Percentiles rank a stretch among this genome's conserved stretches.
phyloP scores from a whole-genome alignment of 2,888 invertebrate genomes.

The Cynaeus angustus region DNA sequence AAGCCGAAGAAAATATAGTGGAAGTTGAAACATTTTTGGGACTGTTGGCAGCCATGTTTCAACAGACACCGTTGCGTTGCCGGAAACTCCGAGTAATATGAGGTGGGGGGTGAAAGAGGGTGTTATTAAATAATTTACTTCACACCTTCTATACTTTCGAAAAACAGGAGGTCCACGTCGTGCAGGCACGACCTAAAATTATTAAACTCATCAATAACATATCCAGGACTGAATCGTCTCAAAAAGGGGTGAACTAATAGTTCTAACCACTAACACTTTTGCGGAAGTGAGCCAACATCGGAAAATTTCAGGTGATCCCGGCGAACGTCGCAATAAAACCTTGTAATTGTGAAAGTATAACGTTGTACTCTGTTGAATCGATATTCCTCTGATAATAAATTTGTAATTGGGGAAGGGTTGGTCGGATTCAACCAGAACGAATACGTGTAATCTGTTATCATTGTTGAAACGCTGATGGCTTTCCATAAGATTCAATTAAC shows the following conservation, averaged over 20 bases:
- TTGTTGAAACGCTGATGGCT: neutral
- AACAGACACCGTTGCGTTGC: no score
- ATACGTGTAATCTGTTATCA: slow-evolving; percentile 7
- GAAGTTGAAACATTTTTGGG: no score
- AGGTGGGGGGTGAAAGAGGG: slow-evolving; percentile 16
- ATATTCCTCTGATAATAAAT: slow-evolving; percentile 7
- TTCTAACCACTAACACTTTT: slow-evolving; percentile 9
- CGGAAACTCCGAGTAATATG: no score
- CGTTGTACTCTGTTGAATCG: slow-evolving; percentile 4
- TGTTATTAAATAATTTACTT: slow-evolving; percentile 16
- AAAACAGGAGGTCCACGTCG: slow-evolving; percentile 26
- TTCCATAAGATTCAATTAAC: slow-evolving; percentile 2
- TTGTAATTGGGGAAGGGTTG: slow-evolving; percentile 9
- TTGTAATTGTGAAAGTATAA: neutral
- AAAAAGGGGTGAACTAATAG: neutral
- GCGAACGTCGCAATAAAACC: no score
- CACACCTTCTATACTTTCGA: slow-evolving; percentile 40
- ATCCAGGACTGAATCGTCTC: neutral
- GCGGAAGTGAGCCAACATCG: neutral
- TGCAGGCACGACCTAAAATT: slow-evolving; percentile 37
- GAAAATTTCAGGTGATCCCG: no score
- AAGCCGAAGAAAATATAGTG: slow-evolving; percentile 2
- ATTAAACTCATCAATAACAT: slow-evolving; percentile 28
- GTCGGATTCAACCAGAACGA: neutral
- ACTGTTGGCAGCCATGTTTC: no score